Conservation (phyloP, 1,140 invertebrate genomes). For the Bombus difficillimus region DNA sequence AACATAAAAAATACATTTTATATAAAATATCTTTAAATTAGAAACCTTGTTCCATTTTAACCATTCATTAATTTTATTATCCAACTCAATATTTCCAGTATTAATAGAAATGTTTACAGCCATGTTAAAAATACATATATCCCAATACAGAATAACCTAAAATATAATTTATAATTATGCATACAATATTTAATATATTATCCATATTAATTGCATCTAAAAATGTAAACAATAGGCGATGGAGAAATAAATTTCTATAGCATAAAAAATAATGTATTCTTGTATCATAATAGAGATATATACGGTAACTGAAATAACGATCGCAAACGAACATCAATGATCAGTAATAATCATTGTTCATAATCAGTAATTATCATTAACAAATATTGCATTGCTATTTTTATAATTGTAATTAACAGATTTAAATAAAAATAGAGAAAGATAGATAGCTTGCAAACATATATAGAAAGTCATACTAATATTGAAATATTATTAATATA, state of each 20-base stretch:
- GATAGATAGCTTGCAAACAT: background rate
- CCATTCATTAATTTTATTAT: slow-evolving; percentile 86
- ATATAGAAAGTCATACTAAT: background rate
- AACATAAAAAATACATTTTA: background rate
- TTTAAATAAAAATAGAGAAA: background rate
- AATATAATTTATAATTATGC: background rate
- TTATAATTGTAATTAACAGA: background rate
- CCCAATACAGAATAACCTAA: background rate
- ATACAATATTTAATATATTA: slow-evolving; percentile 1
- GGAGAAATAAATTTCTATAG: background rate
- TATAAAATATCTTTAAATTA: slow-evolving; percentile 45
- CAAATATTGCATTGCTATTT: background rate
- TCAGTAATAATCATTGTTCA: background rate
- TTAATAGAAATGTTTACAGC: slow-evolving; percentile 55
- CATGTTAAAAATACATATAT: slow-evolving; percentile 50
- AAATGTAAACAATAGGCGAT: too few relatives aligned
- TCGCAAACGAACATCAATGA: background rate
- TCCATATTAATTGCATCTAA: background rate
- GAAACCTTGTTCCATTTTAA: slow-evolving; percentile 86
- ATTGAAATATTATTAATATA: background rate
- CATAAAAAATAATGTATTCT: background rate
- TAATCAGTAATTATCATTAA: background rate
- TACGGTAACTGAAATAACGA: background rate
- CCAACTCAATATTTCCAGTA: slow-evolving; percentile 79
- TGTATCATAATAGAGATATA: background rate